These are phyloP conservation scores for Galerucella calmariensis DNA, from an alignment of 2,888 invertebrate species.

Conservation along the genomic window DNA sequence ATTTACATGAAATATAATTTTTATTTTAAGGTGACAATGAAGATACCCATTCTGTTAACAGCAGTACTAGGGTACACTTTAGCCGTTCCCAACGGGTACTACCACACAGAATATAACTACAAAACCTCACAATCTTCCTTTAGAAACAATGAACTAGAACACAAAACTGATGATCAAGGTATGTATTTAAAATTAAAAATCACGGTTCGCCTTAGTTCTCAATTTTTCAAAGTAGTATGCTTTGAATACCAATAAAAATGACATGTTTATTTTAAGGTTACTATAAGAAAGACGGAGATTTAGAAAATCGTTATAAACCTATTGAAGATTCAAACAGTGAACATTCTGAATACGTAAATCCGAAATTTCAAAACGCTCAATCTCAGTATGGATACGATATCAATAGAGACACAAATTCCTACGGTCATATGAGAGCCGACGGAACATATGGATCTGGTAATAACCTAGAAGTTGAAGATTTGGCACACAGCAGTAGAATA, in stretches of 20 bases:
- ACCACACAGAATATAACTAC: constrained; percentile 62
- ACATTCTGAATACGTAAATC: constrained; percentile 62
- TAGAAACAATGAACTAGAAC: constrained; percentile 63
- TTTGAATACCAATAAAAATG: neutral
- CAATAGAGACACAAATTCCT: constrained; percentile 42
- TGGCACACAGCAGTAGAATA: constrained; percentile 39
- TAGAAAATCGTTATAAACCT: constrained; percentile 58
- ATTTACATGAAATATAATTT: neutral
- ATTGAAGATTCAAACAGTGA: constrained; percentile 60
- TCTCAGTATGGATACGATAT: constrained; percentile 30
- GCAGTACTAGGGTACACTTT: constrained; percentile 43
- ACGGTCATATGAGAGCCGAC: constrained; percentile 48
- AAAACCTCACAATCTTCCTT: constrained; percentile 60
- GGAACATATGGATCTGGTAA: constrained; percentile 37
- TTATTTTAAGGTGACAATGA: constrained; percentile 45
- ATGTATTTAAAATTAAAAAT: constrained; percentile 12
- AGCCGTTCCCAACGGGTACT: constrained; percentile 58
- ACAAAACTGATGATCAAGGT: constrained; percentile 60
- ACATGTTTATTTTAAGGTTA: constrained; percentile 52
- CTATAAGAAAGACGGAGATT: constrained; percentile 61
- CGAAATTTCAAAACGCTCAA: constrained; percentile 49
- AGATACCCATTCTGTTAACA: constrained; percentile 46
- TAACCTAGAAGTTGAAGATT: constrained; percentile 37
- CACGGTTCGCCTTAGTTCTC: neutral
- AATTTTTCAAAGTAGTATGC: no score